phyloP scores from a whole-genome alignment of 2,888 invertebrate species.

The Rugalucina vietnamica region DNA sequence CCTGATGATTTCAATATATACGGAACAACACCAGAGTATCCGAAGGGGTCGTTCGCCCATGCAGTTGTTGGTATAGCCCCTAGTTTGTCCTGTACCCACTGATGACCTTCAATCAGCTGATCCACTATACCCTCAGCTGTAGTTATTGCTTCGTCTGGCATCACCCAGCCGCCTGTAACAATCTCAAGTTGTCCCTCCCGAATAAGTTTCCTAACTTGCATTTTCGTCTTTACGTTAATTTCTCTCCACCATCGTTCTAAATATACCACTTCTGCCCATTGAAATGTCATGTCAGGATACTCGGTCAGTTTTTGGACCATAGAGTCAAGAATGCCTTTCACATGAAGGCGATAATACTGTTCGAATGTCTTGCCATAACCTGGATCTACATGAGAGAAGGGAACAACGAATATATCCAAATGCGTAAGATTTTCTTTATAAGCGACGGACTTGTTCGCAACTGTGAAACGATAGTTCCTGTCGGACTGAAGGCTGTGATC shows the following conservation, averaged over 20 bases:
- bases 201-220: constrained; percentile 50
- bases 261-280: constrained; percentile 83
- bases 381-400: constrained; percentile 58
- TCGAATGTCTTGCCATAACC: constrained; percentile 56
- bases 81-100: constrained; percentile 62
- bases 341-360: constrained; percentile 33
- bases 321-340: constrained; percentile 89
- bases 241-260: constrained; percentile 82
- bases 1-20: constrained; percentile 75
- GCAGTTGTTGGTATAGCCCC: constrained; percentile 69
- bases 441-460: not conserved
- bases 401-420: constrained; percentile 46
- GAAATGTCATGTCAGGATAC: constrained; percentile 88
- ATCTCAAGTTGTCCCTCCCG: constrained; percentile 72
- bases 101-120: constrained; percentile 78
- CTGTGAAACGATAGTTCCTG: constrained; percentile 37
- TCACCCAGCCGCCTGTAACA: constrained; percentile 77
- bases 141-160: constrained; percentile 64
- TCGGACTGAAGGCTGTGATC: constrained; percentile 37
- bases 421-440: not conserved
- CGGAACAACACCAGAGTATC: constrained; percentile 75
- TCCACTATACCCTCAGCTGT: constrained; percentile 73
- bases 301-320: constrained; percentile 93
- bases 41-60: constrained; percentile 80
- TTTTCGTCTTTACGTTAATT: constrained; percentile 74